Evolutionary conservation across 2,113 vertebrate species (phyloP), one percentile per base, ranked within the genome.

Genomic region (Odocoileus virginianus): DNA sequence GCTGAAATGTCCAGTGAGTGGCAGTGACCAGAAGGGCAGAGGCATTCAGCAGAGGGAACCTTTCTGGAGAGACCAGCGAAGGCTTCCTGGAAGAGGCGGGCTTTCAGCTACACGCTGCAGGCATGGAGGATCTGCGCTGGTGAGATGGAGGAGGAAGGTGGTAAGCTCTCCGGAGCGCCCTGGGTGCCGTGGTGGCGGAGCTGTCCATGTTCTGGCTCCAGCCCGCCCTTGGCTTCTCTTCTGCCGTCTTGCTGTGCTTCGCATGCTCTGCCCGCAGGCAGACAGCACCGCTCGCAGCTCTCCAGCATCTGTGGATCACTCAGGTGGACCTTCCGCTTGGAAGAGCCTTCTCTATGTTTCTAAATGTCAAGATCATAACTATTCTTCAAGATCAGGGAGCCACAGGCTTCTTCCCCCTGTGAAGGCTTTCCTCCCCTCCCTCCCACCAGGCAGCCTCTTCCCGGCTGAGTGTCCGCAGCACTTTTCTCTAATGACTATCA

Each of bases 151-250:
- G 54, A 64, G 60, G 47, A 96, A 88, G 71, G 40, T 21, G 36
- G 52, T 67, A 16, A 55, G 86, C 67, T 40, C 45, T 11, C 16
- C 33, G 82, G 61, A 4, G 8, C 6, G 2, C 17, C 43, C 43
- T 33, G 45, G 47, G 28, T 43, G 3, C 6, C 1, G 2, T 27
- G 45, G 27, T 13, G 8, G 15, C 7, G 2, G 16, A 15, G 7
- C 4, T 36, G 40, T 71, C 60, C 11, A 10, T 3, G 12, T 28
- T 60, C 71, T 52, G 19, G 23, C 28, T 16, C 54, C 21, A 36
- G 30, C 25, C 81, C 5, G 7, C 55, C 43, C 47, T 19, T 57
- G 33, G 16, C 5, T 8, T 50, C 71, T 58, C 67, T 82, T 15
- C 83, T 74, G 1, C 27, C 30, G 10, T 16, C 30, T 9, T 30